Evolutionary conservation across 2,797 vertebrate species (phyloP).

Genomic region (Stomatorhinus walkeri): DNA sequence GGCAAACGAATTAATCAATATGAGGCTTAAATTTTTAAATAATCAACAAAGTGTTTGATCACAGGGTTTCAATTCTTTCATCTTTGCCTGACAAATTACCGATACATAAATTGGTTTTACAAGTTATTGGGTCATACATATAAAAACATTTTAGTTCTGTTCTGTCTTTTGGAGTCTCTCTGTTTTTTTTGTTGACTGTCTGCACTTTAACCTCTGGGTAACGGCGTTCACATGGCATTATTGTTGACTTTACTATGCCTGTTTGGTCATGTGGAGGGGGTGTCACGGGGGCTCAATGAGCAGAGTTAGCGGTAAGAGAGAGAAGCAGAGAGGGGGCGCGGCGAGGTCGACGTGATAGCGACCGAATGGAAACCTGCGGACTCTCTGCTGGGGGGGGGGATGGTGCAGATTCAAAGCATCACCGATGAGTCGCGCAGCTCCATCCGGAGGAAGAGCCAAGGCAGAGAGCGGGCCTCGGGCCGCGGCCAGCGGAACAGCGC

Average conservation of each 20-base stretch:
- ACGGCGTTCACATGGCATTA: neutral
- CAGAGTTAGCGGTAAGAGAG: neutral
- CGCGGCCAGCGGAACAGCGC: conserved; percentile 61
- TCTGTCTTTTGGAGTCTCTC: neutral
- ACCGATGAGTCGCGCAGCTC: conserved; percentile 79
- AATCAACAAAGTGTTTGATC: neutral
- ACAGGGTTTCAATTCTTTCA: neutral
- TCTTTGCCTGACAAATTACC: neutral
- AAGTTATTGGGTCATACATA: neutral
- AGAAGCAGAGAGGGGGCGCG: neutral
- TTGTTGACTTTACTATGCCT: neutral
- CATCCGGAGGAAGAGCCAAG: conserved; percentile 76
- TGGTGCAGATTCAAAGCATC: conserved; percentile 86
- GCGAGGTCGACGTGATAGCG: neutral
- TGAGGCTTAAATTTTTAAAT: neutral
- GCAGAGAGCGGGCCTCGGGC: conserved; percentile 44
- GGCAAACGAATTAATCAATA: neutral
- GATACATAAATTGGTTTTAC: neutral
- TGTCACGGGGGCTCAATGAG: neutral
- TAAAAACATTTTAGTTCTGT: neutral
- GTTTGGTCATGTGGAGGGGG: neutral
- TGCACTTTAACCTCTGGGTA: neutral
- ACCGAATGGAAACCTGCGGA: conserved; percentile 27
- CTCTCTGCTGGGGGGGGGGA: conserved; percentile 46
- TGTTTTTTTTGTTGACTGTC: neutral